These are phyloP conservation scores for Falcaria lacertinaria DNA, from an alignment of 2,888 invertebrate genomes.

Conservation along the genomic window DNA sequence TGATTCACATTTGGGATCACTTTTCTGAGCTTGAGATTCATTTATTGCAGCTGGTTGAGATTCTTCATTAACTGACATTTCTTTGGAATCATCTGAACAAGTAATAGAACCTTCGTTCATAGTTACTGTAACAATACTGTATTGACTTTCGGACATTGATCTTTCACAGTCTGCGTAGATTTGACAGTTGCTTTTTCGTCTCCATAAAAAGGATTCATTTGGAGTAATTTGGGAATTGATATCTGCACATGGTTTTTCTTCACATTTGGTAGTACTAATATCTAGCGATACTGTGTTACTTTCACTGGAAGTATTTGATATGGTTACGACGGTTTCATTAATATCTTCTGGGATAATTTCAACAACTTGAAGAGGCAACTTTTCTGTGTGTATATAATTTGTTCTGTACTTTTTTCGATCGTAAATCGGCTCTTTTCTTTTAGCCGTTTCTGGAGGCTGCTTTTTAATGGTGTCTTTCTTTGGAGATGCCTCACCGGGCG, in stretches of 20 bases:
- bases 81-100: conserved; percentile 31
- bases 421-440: conserved; percentile 60
- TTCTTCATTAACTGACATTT: conserved; percentile 38
- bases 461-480: conserved; percentile 29
- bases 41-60: conserved; percentile 31
- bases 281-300: conserved; percentile 12
- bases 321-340: conserved; percentile 34
- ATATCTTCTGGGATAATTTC: conserved; percentile 72
- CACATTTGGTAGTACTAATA: conserved; percentile 12
- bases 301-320: conserved; percentile 13
- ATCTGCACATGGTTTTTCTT: conserved; percentile 44
- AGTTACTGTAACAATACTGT: conserved; percentile 52
- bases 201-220: conserved; percentile 84
- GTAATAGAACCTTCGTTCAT: conserved; percentile 39
- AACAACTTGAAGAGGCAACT: conserved; percentile 61
- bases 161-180: conserved; percentile 63
- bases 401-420: conserved; percentile 70
- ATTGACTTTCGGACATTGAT: conserved; percentile 50
- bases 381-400: conserved; percentile 68
- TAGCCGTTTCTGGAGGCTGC: conserved; percentile 24
- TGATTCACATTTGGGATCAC: conserved; percentile 28
- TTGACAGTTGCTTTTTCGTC: conserved; percentile 67
- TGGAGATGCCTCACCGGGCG: conserved; percentile 29
- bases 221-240: conserved; percentile 71
- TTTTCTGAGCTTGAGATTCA: conserved; percentile 39